Base-by-base conservation (phyloP, 2,888 invertebrate genomes). In the Chloromyia formosa region DNA sequence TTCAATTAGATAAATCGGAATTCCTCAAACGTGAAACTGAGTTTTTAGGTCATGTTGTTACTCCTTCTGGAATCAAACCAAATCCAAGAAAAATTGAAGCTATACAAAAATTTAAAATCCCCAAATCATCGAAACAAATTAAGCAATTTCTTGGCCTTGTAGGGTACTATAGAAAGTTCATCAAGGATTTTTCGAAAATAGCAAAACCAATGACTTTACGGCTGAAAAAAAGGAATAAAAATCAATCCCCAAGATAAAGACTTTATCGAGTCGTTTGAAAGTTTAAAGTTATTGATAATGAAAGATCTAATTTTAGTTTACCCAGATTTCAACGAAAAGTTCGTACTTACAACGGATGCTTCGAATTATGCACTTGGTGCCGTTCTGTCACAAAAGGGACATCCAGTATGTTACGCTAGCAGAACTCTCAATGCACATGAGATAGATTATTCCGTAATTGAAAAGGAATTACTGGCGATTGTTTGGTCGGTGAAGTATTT, bases 1-100 rank as follows among this genome's bases (percentile, higher is more conserved):
- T 62, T 10, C 62, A 62, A 62, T 2, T 27, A 3, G 62, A 62
- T 27, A 62, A 62, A 27, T 27, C n/a, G 3, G 40, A 62, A 14
- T 62, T 62, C 27, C n/a, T 62, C 4, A 14, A 18, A 27, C 12
- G 14, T 18, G 69, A 69, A 20, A 69, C 40, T 2, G 56, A 69
- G 18, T 69, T 56, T 18, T 40, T 54, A 10, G 69, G 56, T 1
- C 69, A 69, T 18, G 27, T 56, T 10, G 35, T 56, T 1, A 62
- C 62, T 5, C 35, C 49, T 1, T 49, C 49, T 3, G 68, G 68
- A n/a, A 68, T 68, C 4, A 62, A 62, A 62, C 27, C 27, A 27
- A 62, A 62, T n/a, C 35, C 54, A 2, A 69, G 54, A 35, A 69
- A 69, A 69, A 56, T 54, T 14, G 49, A 69, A 56, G 16, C 49